These are phyloP conservation scores for Coreius guichenoti DNA, from an alignment of 2,797 vertebrate genomes.

Conservation along the genomic window DNA sequence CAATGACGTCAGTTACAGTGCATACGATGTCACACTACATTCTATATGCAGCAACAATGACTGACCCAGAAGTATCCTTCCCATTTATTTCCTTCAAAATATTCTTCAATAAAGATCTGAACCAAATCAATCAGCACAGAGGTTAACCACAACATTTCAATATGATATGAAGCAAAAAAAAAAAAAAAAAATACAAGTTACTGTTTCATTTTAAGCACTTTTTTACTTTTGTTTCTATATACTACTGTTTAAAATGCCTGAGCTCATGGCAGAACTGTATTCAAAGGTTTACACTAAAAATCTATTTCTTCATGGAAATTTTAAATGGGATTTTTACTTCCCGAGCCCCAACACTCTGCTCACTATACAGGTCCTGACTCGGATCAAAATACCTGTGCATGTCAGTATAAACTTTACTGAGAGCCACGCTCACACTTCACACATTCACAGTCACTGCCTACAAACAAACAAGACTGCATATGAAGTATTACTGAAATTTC, in stretches of 20 bases:
- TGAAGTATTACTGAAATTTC: slow-evolving; percentile 15
- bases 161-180: background rate
- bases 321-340: slow-evolving; percentile 5
- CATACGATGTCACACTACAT: background rate
- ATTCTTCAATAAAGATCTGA: background rate
- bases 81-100: background rate
- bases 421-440: slow-evolving; percentile 20
- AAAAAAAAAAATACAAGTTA: background rate
- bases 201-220: background rate
- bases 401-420: slow-evolving; percentile 8
- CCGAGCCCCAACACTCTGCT: background rate
- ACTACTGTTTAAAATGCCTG: background rate
- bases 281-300: background rate
- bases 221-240: background rate
- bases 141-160: background rate
- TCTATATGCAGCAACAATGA: background rate
- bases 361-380: background rate
- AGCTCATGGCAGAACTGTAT: background rate
- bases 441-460: background rate
- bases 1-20: background rate
- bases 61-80: background rate
- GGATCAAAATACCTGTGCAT: background rate
- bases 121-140: background rate
- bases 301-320: background rate
- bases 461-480: slow-evolving; percentile 6